Conservation (phyloP, 2,113 vertebrate species). For the Salvator merianae region DNA sequence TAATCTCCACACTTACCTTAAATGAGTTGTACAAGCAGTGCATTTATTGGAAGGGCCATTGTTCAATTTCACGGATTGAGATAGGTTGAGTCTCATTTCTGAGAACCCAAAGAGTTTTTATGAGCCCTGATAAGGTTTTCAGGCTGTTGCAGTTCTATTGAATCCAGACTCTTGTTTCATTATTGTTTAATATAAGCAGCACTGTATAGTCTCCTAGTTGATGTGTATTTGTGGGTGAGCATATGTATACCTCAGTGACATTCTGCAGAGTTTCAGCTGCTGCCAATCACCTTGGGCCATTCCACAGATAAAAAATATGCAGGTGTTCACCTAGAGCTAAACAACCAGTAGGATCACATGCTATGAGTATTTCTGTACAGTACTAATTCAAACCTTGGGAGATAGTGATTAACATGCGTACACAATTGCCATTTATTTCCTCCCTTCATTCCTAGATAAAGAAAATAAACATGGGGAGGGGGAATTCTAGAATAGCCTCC, state of each 20-base stretch:
- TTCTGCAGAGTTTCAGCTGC: neutral
- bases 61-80: neutral
- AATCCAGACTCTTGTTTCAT: neutral
- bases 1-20: neutral
- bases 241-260: neutral
- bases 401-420: neutral
- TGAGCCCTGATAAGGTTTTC: neutral
- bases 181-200: neutral
- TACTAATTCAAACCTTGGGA: neutral
- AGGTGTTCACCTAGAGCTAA: neutral
- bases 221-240: neutral
- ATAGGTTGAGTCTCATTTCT: neutral
- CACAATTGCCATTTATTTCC: neutral
- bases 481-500: neutral
- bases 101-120: too few relatives aligned
- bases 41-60: neutral
- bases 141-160: neutral
- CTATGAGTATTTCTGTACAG: neutral
- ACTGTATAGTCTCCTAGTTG: neutral
- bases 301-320: neutral
- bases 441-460: neutral
- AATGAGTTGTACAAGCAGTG: neutral
- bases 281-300: neutral
- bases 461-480: neutral
- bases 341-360: neutral